Evolutionary conservation across 2,113 vertebrate genomes (phyloP), one percentile per base, ranked within the genome.

Genomic region (Chrysochloris asiatica): DNA sequence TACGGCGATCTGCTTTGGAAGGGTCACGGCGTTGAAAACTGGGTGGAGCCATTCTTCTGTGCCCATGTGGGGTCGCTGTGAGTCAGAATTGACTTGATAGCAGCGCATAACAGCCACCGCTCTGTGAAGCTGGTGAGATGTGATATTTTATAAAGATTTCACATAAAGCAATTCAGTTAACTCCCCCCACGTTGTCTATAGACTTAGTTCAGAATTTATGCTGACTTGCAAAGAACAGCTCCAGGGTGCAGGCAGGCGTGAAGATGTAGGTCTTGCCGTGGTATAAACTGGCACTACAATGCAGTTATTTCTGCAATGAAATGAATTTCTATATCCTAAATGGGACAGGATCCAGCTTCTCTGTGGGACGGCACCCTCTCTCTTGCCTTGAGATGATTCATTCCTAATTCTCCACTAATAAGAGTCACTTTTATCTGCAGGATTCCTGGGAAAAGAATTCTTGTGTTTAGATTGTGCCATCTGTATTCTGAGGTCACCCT

Each of bases 201-300:
- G 54, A 56, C 54, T 21, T 56, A 8, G 19, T 56, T 14, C 50
- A 52, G 54, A 56, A 22, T 22, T 22, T 5, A 22, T 8, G 33
- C 61, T 16, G 14, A 52, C 47, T 28, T 38, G 24, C 41, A 52
- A 33, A 59, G 47, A 19, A 4, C 41, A 24, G 61, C 19, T 1
- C n/a, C 13, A 1, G 65, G 28, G 16, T 14, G 41, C 17, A 69
- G 26, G 36, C 71, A 67, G 36, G 10, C 38, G 24, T 9, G 1
- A 12, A 59, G 24, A 47, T 1, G 2, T 8, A 36, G 54, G 38
- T 52, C 30, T 11, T 1, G 0, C 0, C 2, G 30, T 5, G 36
- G 26, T 13, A 4, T 33, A 10, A 47, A 36, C 24, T 0, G 4
- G 41, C 21, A 38, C 3, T 50, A 28, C 8, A 54, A 73, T 1